Evolutionary conservation across 2,888 invertebrate genomes (phyloP), one percentile per base, ranked within the genome.

Genomic region (Allygus modestus): DNA sequence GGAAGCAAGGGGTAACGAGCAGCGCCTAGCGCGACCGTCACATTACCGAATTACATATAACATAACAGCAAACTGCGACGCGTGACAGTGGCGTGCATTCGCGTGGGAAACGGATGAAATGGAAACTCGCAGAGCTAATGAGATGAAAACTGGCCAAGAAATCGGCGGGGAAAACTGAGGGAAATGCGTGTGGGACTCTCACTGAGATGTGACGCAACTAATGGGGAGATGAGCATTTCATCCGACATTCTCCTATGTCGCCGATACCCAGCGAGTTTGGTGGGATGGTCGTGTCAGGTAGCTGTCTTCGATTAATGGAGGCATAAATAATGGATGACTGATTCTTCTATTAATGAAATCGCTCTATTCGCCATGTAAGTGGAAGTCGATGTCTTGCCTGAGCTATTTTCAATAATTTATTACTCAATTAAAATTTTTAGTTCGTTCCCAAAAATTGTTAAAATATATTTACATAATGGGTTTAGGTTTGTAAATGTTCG

Each of bases 101-200:
- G 51, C 73, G 77, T 77, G 77, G 77, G 77, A 77, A 77, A 51
- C 46, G 51, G 77, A 46, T 51, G 51, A 77, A 77, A 77, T 77
- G 77, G 77, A 77, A 77, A 77, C 77, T 77, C 77, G 77, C 77
- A 77, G 77, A 77, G 77, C 79, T 79, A 79, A 79, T 79, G 79
- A 79, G 79, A 79, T 79, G 79, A 79, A 79, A 79, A 79, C 17
- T n/a, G 43, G 20, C 75, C 41, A 20, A 43, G 75, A 75, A 75
- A 46, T 71, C 37, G 71, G 31, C n/a, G 5, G 73, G 73, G 43
- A 15, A 65, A 58, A 65, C 65, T 65, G 65, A 65, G 65, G 65
- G 65, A 65, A 65, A 65, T 31, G 26, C 31, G 28, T 5, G 26
- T 5, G 58, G 20, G 26, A 15, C 65, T 28, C 65, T 65, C 65